Conservation (phyloP, 2,797 vertebrate species). For the Neostethus bicornis region DNA sequence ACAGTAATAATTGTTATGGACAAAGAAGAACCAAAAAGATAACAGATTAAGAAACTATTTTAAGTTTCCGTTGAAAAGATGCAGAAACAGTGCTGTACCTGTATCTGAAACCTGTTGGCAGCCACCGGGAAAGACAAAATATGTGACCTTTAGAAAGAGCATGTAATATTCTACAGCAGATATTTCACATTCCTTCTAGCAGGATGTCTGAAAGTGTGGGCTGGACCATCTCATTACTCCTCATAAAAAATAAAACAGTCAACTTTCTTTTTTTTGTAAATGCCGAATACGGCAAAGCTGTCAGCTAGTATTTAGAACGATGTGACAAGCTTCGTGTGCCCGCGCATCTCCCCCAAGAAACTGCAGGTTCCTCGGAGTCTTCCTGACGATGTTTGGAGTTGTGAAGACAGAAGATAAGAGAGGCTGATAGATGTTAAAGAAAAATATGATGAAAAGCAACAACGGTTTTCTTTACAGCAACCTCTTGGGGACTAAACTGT, state of each 20-base stretch:
- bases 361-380: constrained; percentile 21
- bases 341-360: constrained; percentile 19
- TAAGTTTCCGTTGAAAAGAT: constrained; percentile 5
- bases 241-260: not conserved
- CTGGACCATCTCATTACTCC: constrained; percentile 5
- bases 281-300: constrained; percentile 27
- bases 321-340: constrained; percentile 31
- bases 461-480: constrained; percentile 14
- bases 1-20: not conserved
- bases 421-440: constrained; percentile 17
- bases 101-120: not conserved
- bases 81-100: not conserved
- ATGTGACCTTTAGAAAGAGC: constrained; percentile 13
- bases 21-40: not conserved
- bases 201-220: not conserved
- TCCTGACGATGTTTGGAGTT: constrained; percentile 5
- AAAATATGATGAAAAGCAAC: constrained; percentile 15
- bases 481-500: constrained; percentile 15
- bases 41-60: constrained; percentile 5
- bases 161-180: constrained; percentile 1
- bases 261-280: constrained; percentile 15
- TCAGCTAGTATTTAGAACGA: constrained; percentile 21
- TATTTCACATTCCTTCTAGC: constrained; percentile 14
- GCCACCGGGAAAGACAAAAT: not conserved
- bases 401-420: constrained; percentile 13